A percentile compares a stretch with the other conserved stretches of the same genome.
These are phyloP conservation scores for Diloba caeruleocephala DNA, from an alignment of 2,888 invertebrate genomes.

Conservation along the genomic window DNA sequence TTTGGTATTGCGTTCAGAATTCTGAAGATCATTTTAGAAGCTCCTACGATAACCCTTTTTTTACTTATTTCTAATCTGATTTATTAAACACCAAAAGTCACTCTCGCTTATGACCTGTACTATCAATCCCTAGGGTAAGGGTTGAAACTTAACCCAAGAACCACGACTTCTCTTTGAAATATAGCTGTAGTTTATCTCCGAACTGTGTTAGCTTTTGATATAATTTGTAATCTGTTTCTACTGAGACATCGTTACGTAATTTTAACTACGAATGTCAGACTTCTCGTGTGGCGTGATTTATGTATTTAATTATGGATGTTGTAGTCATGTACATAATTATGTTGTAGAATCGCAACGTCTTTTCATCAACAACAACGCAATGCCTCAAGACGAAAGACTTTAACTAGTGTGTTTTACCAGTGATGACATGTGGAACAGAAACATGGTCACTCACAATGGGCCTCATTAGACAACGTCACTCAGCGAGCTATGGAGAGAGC, in stretches of 20 bases:
- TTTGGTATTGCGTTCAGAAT: too few relatives aligned
- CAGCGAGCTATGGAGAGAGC: too few relatives aligned
- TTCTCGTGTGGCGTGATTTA: conserved; percentile 30
- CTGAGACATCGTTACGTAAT: conserved; percentile 57
- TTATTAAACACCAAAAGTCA: not conserved
- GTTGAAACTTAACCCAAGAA: conserved; percentile 64
- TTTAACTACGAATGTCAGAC: conserved; percentile 43
- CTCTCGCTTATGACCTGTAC: conserved; percentile 13
- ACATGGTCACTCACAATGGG: too few relatives aligned
- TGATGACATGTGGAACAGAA: too few relatives aligned
- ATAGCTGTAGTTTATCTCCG: conserved; percentile 67
- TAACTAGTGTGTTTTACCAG: too few relatives aligned
- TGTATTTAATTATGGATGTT: conserved; percentile 30
- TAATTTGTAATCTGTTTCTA: conserved; percentile 62
- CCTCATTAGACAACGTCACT: too few relatives aligned
- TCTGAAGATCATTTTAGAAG: too few relatives aligned
- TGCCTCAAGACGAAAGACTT: too few relatives aligned
- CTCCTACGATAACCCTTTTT: too few relatives aligned
- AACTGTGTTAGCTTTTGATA: conserved; percentile 59
- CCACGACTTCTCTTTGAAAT: conserved; percentile 67
- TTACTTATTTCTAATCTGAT: too few relatives aligned
- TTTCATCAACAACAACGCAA: too few relatives aligned
- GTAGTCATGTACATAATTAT: conserved; percentile 19
- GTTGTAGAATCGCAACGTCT: too few relatives aligned
- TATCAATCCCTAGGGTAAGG: conserved; percentile 45